Evolutionary conservation across 23 tunicate species (phyloP), one percentile per base, ranked within the genome.

Genomic region (Ciona savignyi): DNA sequence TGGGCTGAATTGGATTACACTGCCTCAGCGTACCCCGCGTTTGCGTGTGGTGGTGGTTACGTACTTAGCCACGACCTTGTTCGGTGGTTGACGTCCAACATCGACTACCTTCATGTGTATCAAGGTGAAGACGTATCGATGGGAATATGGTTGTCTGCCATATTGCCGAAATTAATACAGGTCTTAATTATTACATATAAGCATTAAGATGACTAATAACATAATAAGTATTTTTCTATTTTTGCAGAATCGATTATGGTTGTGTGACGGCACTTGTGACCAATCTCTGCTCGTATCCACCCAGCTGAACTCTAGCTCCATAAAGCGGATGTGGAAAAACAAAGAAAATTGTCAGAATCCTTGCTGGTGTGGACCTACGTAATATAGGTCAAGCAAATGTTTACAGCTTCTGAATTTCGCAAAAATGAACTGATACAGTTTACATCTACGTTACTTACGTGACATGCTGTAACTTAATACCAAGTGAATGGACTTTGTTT

Each of bases 61-160:
- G 25, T 78, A 30, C 51, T 78, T n/a, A 69, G 75, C 0, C 74
- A 30, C 27, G 1, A 28, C 23, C 22, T 78, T 21, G 69, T 75
- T 24, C 32, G 25, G 4, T 78, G 34, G 34, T 27, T 78, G 35
- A 62, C 75, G 6, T 0, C 6, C 19, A 78, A 78, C 51, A 27
- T 25, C 20, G 20, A 42, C 21, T 15, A 29, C 29, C 33, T 78
- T 35, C 29, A 27, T 29, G 21, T n/a, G 29, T 78, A 78, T 60
- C 83, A 78, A 70, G 83, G 83, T 23, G 83, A 78, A 29, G 83
- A 78, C 51, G 77, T 78, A 29, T 78, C 83, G 22, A 70, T 78
- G 66, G 76, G 76, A 3, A 78, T 78, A 34, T 78, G 83, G 76
- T 48, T 78, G 35, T 70, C 83, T 49, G 76, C 34, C 34, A 27